Evolutionary conservation across 2,113 vertebrate genomes (phyloP), one percentile per base, ranked within the genome.

Genomic region (Ptilorrhoa leucosticta): DNA sequence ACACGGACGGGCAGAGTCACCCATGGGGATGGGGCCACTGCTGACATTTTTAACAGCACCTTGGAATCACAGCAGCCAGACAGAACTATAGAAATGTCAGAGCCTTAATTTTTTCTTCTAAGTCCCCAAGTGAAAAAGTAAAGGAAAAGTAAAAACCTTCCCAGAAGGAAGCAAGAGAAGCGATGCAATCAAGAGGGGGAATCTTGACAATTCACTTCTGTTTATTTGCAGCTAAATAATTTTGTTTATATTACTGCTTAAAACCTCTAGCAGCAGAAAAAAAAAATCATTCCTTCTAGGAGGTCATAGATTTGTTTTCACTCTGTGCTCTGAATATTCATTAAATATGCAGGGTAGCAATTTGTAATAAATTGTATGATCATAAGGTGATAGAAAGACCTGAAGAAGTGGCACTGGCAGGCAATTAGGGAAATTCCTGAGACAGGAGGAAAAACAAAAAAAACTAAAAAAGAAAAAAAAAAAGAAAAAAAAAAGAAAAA

Each of bases 121-220:
- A 70, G 7, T 30, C 42, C 13, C 22, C 40, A n/a, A 33, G 6
- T 9, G 31, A 45, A 85, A 68, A 63, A 42, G 18, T 24, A 80
- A 69, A 86, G n/a, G 26, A 33, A 83, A 87, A 63, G 18, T 30
- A 31, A 89, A 91, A 83, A 75, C 2, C 19, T 39, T 21, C 15
- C 20, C 44, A 40, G 48, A 58, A 57, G 20, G 45, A 71, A 57
- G 17, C 11, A 42, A 53, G 53, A 13, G n/a, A 56, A 73, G 18
- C 2, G 2, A 71, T 2, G 24, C 13, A 40, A 5, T 19, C 9
- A 2, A 16, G 5, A 24, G 15, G 3, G 15, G 11, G 11, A 9
- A 79, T 26, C 10, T 3, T 92, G n/a, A 53, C 37, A 64, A 39
- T 16, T 72, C n/a, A 30, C 7, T 89, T 77, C 44, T 10, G 15